Percentiles rank a stretch among this genome's conserved stretches.
phyloP scores from a whole-genome alignment of 2,113 vertebrate species.

The Aphyosemion australe region DNA sequence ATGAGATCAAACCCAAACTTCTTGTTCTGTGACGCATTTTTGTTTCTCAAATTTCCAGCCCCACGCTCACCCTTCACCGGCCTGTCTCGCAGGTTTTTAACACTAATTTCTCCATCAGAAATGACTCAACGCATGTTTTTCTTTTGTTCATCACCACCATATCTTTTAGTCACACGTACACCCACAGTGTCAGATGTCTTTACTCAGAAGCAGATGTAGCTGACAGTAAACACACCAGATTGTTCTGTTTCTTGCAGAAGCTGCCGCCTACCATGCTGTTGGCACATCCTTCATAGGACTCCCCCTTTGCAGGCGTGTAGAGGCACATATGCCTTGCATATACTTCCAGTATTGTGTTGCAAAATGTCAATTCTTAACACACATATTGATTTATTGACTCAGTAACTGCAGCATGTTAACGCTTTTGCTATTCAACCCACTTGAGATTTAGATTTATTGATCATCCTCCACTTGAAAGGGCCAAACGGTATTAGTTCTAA shows the following conservation, averaged over 20 bases:
- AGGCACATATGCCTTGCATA: conserved; percentile 1
- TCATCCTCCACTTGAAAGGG: conserved; percentile 14
- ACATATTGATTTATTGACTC: conserved; percentile 43
- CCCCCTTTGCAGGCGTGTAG: conserved; percentile 13
- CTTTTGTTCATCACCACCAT: background rate
- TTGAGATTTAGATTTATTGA: conserved; percentile 32
- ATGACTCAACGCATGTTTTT: conserved; percentile 61
- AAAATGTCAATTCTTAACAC: conserved; percentile 1
- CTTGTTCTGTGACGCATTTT: conserved; percentile 42
- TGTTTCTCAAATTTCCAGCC: conserved; percentile 45
- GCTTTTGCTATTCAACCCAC: conserved; percentile 16
- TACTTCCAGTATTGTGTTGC: conserved; percentile 3
- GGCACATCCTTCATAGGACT: background rate
- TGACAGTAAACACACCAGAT: conserved; percentile 1
- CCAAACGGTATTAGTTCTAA: background rate
- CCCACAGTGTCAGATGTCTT: conserved; percentile 20
- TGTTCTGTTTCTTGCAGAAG: background rate
- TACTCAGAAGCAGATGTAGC: conserved; percentile 13
- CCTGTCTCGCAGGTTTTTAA: conserved; percentile 12
- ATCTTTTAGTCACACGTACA: conserved; percentile 20
- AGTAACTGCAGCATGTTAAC: conserved; percentile 35
- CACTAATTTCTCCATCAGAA: conserved; percentile 34
- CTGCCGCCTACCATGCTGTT: background rate
- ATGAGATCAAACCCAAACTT: conserved; percentile 22
- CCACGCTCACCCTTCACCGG: conserved; percentile 36